Evolutionary conservation across 1,140 invertebrate genomes (phyloP).

Genomic region (Cherax destructor): DNA sequence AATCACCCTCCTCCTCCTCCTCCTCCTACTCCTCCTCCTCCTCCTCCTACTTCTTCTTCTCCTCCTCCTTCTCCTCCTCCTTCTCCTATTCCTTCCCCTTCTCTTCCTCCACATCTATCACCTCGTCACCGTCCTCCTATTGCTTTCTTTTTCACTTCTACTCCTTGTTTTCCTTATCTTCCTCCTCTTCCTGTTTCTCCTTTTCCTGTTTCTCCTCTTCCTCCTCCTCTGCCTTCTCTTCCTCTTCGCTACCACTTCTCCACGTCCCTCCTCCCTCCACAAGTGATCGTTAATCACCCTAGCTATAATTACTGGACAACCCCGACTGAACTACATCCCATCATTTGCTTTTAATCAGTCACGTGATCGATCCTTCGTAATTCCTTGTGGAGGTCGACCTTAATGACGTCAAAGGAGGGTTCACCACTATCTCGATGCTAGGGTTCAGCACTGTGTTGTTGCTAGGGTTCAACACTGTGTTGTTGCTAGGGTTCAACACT

Average conservation of each 20-base stretch:
- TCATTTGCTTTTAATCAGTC: background rate
- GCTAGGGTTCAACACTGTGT: no score
- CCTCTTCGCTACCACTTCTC: background rate
- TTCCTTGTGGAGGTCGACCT: background rate
- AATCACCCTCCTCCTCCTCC: no score
- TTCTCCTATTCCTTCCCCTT: background rate
- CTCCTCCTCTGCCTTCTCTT: background rate
- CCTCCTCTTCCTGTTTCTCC: background rate
- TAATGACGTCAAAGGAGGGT: background rate
- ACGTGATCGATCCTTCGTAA: background rate
- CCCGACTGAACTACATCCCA: background rate
- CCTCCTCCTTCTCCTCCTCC: background rate
- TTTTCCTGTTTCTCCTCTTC: conserved; percentile 4
- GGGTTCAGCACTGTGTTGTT: no score
- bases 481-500: no score
- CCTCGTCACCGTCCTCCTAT: background rate
- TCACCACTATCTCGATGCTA: background rate
- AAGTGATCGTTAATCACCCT: background rate
- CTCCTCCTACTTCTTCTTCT: background rate
- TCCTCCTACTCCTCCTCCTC: no score
- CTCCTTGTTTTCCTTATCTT: no score
- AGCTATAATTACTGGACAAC: background rate
- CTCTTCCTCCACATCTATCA: background rate
- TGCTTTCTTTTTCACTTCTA: no score
- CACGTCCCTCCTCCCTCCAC: background rate